Conservation (phyloP, 2,888 invertebrate genomes). For the Brenthis daphne region DNA sequence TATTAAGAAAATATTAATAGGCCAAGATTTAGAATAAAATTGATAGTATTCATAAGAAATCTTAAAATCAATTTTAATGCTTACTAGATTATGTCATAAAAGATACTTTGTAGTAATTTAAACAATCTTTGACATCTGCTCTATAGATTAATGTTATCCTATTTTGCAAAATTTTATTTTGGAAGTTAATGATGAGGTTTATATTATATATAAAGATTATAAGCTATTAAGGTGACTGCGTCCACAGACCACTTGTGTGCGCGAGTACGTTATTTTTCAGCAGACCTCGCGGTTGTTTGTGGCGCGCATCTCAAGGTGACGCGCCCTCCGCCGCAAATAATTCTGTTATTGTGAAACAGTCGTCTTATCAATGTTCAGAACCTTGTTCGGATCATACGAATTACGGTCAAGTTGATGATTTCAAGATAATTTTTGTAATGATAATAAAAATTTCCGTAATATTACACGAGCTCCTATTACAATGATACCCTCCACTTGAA, state of each 20-base stretch:
- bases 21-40: too few species aligned
- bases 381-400: conserved; percentile 79
- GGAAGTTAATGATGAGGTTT: too few species aligned
- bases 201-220: too few species aligned
- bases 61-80: too few species aligned
- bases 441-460: conserved; percentile 61
- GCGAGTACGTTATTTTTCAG: conserved; percentile 68
- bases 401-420: conserved; percentile 82
- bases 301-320: conserved; percentile 78
- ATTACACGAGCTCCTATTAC: conserved; percentile 19
- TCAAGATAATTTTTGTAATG: conserved; percentile 69
- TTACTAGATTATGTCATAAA: too few species aligned
- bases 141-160: too few species aligned
- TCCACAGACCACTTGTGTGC: conserved; percentile 52
- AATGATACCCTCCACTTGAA: too few species aligned
- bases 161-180: too few species aligned
- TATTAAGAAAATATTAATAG: too few species aligned
- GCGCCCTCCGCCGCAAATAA: conserved; percentile 77
- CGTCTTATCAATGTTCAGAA: conserved; percentile 67
- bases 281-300: conserved; percentile 74
- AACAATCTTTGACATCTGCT: too few species aligned
- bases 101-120: too few species aligned
- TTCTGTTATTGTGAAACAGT: conserved; percentile 80
- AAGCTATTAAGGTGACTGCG: not conserved
- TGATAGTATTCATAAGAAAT: too few species aligned